Percentiles rank a stretch among this genome's conserved stretches.
Evolutionary conservation across 2,888 invertebrate species (phyloP).

Genomic region (Eudasyphora cyanicolor): DNA sequence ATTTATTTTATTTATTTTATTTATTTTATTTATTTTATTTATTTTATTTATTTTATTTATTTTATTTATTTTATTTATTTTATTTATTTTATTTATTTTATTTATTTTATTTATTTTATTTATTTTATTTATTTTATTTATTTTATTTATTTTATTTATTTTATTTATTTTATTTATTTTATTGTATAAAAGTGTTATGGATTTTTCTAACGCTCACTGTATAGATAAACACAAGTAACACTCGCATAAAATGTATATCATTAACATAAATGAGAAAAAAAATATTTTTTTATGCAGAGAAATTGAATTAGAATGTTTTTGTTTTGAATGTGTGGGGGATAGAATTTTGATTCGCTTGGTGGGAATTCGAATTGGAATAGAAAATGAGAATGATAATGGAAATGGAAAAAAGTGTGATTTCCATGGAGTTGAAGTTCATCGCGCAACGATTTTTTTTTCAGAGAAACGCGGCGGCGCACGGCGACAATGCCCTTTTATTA

Average conservation of each 20-base stretch:
- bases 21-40: no score
- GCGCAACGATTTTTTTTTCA: not conserved
- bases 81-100: no score
- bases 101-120: no score
- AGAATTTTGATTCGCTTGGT: conserved; percentile 19
- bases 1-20: no score
- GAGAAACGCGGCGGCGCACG: no score
- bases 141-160: no score
- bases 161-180: no score
- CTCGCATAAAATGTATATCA: conserved; percentile 43
- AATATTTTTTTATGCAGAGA: conserved; percentile 11
- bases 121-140: no score
- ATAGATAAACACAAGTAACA: not conserved
- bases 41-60: no score
- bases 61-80: no score
- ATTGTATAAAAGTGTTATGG: no score
- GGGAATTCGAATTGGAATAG: conserved; percentile 25
- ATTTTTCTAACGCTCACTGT: not conserved
- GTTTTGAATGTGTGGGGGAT: not conserved
- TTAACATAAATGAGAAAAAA: conserved; percentile 57
- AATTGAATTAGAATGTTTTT: conserved; percentile 8
- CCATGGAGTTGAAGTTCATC: not conserved
- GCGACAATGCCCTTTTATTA: conserved; percentile 28
- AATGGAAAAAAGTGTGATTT: conserved; percentile 25
- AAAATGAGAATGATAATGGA: not conserved